Percentiles rank a stretch among this genome's conserved stretches.
Evolutionary conservation across 30 jellyfish, hydroid and myxozoan genomes (phyloP).

Genomic region (Turritopsis dohrnii): DNA sequence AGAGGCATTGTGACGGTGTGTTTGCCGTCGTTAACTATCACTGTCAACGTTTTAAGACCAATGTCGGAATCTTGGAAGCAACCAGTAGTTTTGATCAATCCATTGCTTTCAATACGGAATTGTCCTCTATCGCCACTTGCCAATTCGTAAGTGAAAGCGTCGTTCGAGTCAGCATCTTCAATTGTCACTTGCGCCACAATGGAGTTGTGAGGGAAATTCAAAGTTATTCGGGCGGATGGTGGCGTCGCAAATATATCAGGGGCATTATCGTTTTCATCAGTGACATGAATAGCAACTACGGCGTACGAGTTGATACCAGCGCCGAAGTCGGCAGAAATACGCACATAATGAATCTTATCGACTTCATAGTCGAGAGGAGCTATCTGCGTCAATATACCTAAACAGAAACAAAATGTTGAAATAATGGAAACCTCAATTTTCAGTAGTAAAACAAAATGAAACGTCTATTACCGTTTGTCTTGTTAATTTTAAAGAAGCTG

Average conservation of each 20-base stretch:
- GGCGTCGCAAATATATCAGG: slow-evolving; percentile 44
- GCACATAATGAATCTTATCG: slow-evolving; percentile 17
- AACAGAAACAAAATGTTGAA: neutral
- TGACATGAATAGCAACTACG: slow-evolving; percentile 34
- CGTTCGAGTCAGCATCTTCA: slow-evolving; percentile 21
- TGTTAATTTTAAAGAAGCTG: slow-evolving; percentile 47
- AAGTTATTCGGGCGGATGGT: slow-evolving; percentile 22
- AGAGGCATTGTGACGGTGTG: neutral
- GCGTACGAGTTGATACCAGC: slow-evolving; percentile 28
- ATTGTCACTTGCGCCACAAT: neutral
- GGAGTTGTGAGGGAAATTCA: slow-evolving; percentile 24
- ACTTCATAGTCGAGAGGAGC: slow-evolving; percentile 49
- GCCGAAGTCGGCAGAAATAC: slow-evolving; percentile 12
- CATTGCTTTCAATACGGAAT: slow-evolving; percentile 13
- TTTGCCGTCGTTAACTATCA: neutral
- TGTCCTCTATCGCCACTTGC: slow-evolving; percentile 8
- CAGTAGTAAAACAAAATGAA: neutral
- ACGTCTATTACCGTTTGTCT: slow-evolving; percentile 56
- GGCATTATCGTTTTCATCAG: slow-evolving; percentile 74
- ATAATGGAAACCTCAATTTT: neutral
- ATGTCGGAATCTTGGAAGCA: slow-evolving; percentile 24
- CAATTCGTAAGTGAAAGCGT: slow-evolving; percentile 6
- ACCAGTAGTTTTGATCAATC: neutral
- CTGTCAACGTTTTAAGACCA: neutral
- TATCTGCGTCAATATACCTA: slow-evolving; percentile 25